Conservation (phyloP, 2,797 vertebrate genomes). For the Glyptemys insculpta region DNA sequence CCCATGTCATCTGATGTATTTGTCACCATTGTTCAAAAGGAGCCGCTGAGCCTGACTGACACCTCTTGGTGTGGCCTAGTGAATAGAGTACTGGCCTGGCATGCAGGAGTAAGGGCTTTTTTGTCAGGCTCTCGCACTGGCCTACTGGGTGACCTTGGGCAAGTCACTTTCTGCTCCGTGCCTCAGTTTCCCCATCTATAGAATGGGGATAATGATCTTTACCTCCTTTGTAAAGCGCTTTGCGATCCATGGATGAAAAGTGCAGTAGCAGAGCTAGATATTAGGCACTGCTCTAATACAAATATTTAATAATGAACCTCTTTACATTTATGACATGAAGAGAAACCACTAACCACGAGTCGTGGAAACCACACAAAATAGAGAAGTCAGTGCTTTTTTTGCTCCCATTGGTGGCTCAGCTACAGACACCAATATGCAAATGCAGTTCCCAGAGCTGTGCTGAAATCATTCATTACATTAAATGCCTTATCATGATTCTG, state of each 20-base stretch:
- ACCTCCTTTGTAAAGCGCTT: background rate
- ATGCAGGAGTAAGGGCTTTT: background rate
- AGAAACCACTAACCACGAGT: no score
- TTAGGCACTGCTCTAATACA: background rate
- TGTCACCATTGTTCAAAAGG: rapidly evolving
- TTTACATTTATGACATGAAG: background rate
- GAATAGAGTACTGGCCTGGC: background rate
- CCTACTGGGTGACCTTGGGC: background rate
- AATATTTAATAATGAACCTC: background rate
- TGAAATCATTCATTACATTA: background rate
- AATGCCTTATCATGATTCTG: background rate
- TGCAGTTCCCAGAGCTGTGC: background rate
- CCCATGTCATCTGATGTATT: background rate
- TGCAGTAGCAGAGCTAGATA: background rate
- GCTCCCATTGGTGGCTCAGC: background rate
- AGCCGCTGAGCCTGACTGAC: background rate
- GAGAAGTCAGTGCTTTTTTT: background rate
- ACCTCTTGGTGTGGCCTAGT: background rate
- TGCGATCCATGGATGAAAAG: background rate
- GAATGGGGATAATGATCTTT: background rate
- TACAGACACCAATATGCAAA: no score
- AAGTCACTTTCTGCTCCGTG: background rate
- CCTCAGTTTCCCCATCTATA: background rate
- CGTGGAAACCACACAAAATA: background rate
- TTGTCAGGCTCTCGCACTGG: background rate